Base-by-base conservation (phyloP, 2,888 invertebrate species). In the Synergus japonicus region DNA sequence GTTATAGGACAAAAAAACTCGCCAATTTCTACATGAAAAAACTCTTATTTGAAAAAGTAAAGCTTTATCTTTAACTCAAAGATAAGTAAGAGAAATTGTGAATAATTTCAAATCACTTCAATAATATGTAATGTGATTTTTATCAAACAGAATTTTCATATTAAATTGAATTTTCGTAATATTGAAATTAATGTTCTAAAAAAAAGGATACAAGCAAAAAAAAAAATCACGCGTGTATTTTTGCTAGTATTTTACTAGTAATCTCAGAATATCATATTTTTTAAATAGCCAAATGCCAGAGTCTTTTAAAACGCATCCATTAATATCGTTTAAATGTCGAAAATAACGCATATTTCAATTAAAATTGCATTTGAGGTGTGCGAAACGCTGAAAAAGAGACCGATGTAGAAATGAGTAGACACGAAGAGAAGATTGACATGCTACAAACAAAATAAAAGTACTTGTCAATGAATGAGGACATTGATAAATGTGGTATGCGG, bases 401-500 rank as follows among this genome's bases (percentile, higher is more conserved):
- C n/a, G 46, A 66, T 79, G 73, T 43, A 37, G 43, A 79, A 76
- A 79, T 76, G 73, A 73, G 73, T 73, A 58, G 73, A n/a, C 43
- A 46, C 37, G 76, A 46, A 69, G 76, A n/a, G 76, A 76, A 79
- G 65, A 76, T 76, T 76, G 73, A 73, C 73, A 73, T 73, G 73
- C 54, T 54, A 54, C 73, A 73, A 73, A 73, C 54, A 73, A 79
- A 79, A 79, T 58, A 64, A 65, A 79, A 65, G 65, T 76, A 46
- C 60, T 76, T 78, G 79, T 83, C 83, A 83, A 85, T 85, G 82
- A 85, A 85, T 83, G 82, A 83, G 79, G 85, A 83, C 83, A 83
- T 83, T 84, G 85, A 85, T 84, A 82, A 85, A 85, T 80, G 85
- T 76, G 58, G 73, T 58, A 77, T 76, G 65, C 58, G 76, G 79